A percentile compares a stretch with the other conserved stretches of the same genome.
These are phyloP conservation scores for Sesia apiformis DNA, from an alignment of 2,888 invertebrate genomes.

Conservation along the genomic window DNA sequence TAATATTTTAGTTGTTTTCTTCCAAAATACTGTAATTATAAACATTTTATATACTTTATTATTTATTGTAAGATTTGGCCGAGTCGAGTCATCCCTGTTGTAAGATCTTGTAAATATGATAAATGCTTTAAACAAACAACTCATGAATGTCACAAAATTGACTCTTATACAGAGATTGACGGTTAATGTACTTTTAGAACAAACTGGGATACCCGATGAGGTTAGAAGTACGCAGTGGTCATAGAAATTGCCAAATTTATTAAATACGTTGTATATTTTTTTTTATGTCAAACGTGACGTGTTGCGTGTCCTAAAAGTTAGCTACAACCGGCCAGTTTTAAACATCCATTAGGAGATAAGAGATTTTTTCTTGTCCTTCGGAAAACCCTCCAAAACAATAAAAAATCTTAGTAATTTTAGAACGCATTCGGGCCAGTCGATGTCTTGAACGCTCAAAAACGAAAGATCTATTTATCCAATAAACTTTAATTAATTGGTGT, in stretches of 20 bases:
- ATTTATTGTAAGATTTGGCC: conserved; percentile 26
- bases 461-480: too few relatives aligned
- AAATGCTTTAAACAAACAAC: conserved; percentile 30
- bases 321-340: conserved; percentile 65
- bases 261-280: conserved; percentile 28
- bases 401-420: conserved; percentile 56
- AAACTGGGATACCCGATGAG: conserved; percentile 19
- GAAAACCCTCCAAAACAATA: conserved; percentile 64
- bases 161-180: conserved; percentile 27
- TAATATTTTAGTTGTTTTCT: conserved; percentile 33
- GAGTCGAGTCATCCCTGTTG: conserved; percentile 29
- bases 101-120: conserved; percentile 38
- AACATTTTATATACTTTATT: conserved; percentile 22
- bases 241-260: conserved; percentile 46
- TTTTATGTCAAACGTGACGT: conserved; percentile 34
- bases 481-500: too few relatives aligned
- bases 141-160: conserved; percentile 46
- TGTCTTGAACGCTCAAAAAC: too few relatives aligned
- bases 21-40: conserved; percentile 14
- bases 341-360: conserved; percentile 68
- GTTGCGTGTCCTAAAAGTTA: conserved; percentile 41
- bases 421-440: conserved; percentile 40
- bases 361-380: conserved; percentile 54
- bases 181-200: conserved; percentile 25
- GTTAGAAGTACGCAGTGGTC: conserved; percentile 19